Evolutionary conservation across 2,797 vertebrate species (phyloP).

Genomic region (Echiichthys vipera): DNA sequence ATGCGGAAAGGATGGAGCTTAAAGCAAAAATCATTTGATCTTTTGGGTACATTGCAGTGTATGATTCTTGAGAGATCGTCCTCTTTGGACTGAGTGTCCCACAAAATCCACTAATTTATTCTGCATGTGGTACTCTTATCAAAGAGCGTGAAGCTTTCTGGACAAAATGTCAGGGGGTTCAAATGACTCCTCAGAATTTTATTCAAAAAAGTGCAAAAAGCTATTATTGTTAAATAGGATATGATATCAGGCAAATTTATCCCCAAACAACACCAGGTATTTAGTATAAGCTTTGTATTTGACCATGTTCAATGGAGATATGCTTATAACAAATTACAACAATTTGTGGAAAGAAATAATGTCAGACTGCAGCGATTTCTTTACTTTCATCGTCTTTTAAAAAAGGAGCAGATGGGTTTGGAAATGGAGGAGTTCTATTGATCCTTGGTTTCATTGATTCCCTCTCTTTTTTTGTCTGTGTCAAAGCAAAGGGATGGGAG

Average conservation of each 20-base stretch:
- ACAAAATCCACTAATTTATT: conserved; percentile 21
- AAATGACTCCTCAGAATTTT: conserved; percentile 4
- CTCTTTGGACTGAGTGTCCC: conserved; percentile 8
- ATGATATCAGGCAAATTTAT: conserved; percentile 4
- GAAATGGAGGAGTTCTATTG: conserved; percentile 71
- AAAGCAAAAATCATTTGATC: conserved; percentile 17
- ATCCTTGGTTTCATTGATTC: conserved; percentile 80
- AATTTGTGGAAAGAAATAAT: conserved; percentile 45
- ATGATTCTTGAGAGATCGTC: conserved; percentile 8
- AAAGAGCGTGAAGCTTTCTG: conserved; percentile 8
- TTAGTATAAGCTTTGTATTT: neutral
- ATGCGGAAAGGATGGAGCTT: conserved; percentile 29
- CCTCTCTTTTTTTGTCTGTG: conserved; percentile 66
- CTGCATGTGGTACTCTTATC: conserved; percentile 37
- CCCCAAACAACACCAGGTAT: neutral
- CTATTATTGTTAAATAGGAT: conserved; percentile 13
- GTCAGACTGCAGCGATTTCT: conserved; percentile 67
- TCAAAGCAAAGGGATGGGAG: conserved; percentile 68
- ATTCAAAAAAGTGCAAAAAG: conserved; percentile 24
- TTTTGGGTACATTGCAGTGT: conserved; percentile 5
- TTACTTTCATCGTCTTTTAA: conserved; percentile 74
- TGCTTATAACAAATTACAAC: conserved; percentile 28
- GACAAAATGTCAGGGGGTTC: conserved; percentile 42
- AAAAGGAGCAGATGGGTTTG: conserved; percentile 68
- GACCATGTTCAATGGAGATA: conserved; percentile 4